Evolutionary conservation across 1,140 invertebrate genomes (phyloP), one percentile per base, ranked within the genome.

Genomic region (Paraescarpia echinospica): DNA sequence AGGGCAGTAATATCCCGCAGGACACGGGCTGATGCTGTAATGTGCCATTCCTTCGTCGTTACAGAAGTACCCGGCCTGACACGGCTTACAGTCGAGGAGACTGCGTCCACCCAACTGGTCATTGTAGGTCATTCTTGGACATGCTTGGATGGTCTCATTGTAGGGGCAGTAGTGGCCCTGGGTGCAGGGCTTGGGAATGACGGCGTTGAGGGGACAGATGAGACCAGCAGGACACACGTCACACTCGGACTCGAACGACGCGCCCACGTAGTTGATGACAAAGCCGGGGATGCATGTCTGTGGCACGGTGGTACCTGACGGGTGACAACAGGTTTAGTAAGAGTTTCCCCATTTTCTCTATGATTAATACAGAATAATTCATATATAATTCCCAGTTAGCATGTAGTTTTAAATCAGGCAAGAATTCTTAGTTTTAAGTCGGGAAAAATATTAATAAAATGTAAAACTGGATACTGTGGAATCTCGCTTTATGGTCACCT

Each of bases 51-150:
- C 95, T n/a, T 93, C 93, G 1, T 92, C 88, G 33, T 95, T 93
- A 94, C 95, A 96, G 89, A 94, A 94, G 93, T 95, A 96, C 0
- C 95, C 95, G 9, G 94, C 92, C 1, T 95, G 95, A 90, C 95
- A 96, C 22, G 94, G 94, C 33, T 94, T 91, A 93, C 95, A 96
- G 89, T 94, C 95, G 31, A 93, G 94, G 0, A 91, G 91, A 91
- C 95, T 94, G 48, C 91, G 94, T 12, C 93, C 95, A 48, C 94
- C 95, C 59, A 94, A 93, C 35, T 94, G 92, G 89, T 94, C 94
- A 91, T 95, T 95, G 93, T 95, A 96, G 22, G 95, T 96, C 27
- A 90, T 92, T 0, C 89, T 92, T 0, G 94, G 94, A 93, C 95
- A 95, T 34, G 93, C 92, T 92, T 91, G 94, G 89, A 92, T 51